Evolutionary conservation across 2,113 vertebrate species (phyloP), one percentile per base, ranked within the genome.

Genomic region (Poeciliopsis turrubarensis): DNA sequence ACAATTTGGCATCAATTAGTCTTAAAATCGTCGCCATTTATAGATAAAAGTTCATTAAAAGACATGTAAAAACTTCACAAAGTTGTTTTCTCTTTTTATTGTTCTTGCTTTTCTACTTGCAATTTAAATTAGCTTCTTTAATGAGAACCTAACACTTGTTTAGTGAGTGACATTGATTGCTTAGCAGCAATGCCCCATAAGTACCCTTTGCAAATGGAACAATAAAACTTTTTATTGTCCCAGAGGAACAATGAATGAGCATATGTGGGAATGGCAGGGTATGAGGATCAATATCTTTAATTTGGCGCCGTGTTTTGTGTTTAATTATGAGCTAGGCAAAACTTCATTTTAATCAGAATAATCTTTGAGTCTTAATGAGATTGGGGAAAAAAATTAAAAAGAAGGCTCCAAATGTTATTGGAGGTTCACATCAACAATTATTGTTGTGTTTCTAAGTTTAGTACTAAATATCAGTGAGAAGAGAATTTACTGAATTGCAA

Each of bases 261-360:
- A 70, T 74, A 73, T 75, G 69, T 76, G 73, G 60, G 57, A n/a
- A 68, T 61, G 70, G 57, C 30, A 65, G 67, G 68, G 41, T 62
- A 63, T 66, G 60, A 57, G 75, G 74, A 80, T 85, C 83, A 78
- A 81, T 88, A 83, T 68, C 44, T 64, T 67, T 68, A 57, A 76
- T 34, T 83, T 65, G 68, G 32, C 77, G 66, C 79, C 75, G 11
- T 69, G 77, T 51, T 75, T 62, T 68, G 70, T 68, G 63, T 71
- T 84, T 73, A 68, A 70, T 72, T 62, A 44, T 44, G 63, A 72
- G 60, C 31, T 9, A 39, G 30, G 6, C 11, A 60, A 75, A 47
- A 69, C 22, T 5, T 11, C 41, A 39, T 61, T 71, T 32, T 32
- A 27, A 54, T 19, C 60, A 27, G 44, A 68, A 60, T 74, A 25